phyloP scores from a whole-genome alignment of 2,888 invertebrate genomes.

The Mythimna vitellina region DNA sequence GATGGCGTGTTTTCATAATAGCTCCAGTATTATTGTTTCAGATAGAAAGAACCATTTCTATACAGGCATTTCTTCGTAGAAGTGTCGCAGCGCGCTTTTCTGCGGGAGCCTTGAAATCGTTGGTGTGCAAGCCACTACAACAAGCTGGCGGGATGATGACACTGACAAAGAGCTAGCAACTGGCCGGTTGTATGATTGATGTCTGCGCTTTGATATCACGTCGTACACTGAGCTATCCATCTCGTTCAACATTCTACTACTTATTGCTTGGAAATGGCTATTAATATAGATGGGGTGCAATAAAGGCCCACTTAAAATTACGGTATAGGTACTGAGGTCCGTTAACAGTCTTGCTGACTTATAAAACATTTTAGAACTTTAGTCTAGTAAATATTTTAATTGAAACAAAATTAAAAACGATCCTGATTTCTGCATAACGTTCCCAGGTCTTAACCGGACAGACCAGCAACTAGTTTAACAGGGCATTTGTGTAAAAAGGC shows the following conservation, averaged over 20 bases:
- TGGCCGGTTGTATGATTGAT: conserved; percentile 46
- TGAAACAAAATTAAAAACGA: too few species aligned
- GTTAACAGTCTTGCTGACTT: conserved; percentile 11
- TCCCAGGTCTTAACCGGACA: too few species aligned
- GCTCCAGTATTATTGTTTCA: too few species aligned
- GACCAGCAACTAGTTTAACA: too few species aligned
- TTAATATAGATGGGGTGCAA: conserved; percentile 21
- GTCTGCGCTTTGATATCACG: conserved; percentile 48
- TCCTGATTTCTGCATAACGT: too few species aligned
- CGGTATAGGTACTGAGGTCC: not conserved
- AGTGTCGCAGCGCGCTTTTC: not conserved
- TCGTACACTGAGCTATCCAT: conserved; percentile 29
- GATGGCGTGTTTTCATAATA: too few species aligned
- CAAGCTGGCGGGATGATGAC: conserved; percentile 68
- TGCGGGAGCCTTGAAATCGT: conserved; percentile 7
- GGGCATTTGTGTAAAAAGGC: too few species aligned
- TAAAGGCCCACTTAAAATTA: conserved; percentile 27
- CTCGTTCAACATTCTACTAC: conserved; percentile 35
- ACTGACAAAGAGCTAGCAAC: conserved; percentile 79
- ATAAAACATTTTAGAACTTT: too few species aligned
- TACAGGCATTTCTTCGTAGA: not conserved
- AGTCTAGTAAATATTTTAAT: too few species aligned
- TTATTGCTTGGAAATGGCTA: conserved; percentile 31
- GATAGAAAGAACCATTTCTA: too few species aligned
- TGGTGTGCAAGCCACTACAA: conserved; percentile 13